Conservation (phyloP, 2,113 vertebrate species). For the Puffinus mauretanicus region DNA sequence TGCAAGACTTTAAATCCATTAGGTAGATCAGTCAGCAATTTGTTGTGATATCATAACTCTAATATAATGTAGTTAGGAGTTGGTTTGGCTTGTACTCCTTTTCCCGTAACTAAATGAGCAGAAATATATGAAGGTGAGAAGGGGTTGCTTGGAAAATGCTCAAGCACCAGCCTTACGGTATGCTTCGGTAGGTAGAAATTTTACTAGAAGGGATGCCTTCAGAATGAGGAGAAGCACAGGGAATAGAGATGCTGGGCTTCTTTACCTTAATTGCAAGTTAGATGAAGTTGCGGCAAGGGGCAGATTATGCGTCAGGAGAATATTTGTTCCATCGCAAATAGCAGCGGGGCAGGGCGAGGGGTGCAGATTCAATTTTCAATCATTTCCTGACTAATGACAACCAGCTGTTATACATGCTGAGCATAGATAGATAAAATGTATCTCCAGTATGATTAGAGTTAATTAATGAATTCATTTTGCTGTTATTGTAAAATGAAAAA, state of each 20-base stretch:
- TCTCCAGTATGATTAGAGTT: slow-evolving; percentile 40
- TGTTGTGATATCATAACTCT: background rate
- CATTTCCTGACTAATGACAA: slow-evolving; percentile 17
- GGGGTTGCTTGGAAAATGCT: background rate
- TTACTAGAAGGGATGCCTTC: background rate
- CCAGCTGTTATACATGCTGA: background rate
- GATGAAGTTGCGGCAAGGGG: slow-evolving; percentile 9
- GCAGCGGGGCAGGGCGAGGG: background rate
- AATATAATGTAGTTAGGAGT: background rate
- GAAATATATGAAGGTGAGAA: background rate
- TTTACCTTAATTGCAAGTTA: slow-evolving; percentile 12
- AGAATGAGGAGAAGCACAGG: background rate
- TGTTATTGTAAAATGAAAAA: slow-evolving; percentile 42
- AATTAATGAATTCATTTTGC: slow-evolving; percentile 56
- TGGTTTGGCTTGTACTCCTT: background rate
- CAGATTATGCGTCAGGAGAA: slow-evolving; percentile 20
- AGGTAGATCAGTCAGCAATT: background rate
- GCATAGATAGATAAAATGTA: slow-evolving; percentile 19
- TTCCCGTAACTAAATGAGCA: background rate
- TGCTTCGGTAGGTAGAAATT: background rate
- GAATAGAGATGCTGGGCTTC: background rate
- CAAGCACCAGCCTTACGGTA: background rate
- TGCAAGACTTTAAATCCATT: background rate
- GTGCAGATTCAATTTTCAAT: background rate
- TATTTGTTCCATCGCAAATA: slow-evolving; percentile 3